Evolutionary conservation across 2,113 vertebrate genomes (phyloP), one percentile per base, ranked within the genome.

Genomic region (Podilymbus podiceps): DNA sequence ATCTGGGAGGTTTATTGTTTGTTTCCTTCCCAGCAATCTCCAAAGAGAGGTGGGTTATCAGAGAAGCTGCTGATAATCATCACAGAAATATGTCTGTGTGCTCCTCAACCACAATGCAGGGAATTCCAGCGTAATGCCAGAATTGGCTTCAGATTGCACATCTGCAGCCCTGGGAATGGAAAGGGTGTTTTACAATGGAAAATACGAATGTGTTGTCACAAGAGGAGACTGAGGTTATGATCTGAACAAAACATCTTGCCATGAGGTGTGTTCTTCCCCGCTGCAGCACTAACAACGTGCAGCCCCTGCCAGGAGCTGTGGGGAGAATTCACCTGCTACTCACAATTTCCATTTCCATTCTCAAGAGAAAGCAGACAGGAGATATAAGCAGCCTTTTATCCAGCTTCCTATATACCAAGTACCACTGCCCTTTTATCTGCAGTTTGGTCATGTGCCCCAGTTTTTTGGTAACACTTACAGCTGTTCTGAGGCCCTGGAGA

Each of bases 401-500:
- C 80, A 77, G 38, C 47, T 53, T 25, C 49, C 75, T 12, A 12
- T 0, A 15, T 17, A 30, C 25, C 73, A 55, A 15, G 2, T 13
- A 17, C 82, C 60, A 4, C 3, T 10, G 40, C 40, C 84, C 56
- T 55, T n/a, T 30, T 2, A 5, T 8, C 49, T 44, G 62, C 69
- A 22, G 5, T 10, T 12, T 40, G 31, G 12, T 64, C n/a, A 3
- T 2, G 5, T 17, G 74, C 50, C 23, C 12, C 17, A 22, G 40
- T 9, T 6, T 4, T 5, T 2, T 50, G 50, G 2, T 31, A 69
- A n/a, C 46, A 98, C 99, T 99, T 93, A 99, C 99, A 94, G 99
- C 99, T 90, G 99, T 99, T 92, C 98, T 98, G 52, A 99, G 98
- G 79, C 99, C 99, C 44, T 98, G 98, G 59, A 99, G 97, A 6